Evolutionary conservation across 1,140 invertebrate species (phyloP), one percentile per base, ranked within the genome.

Genomic region (Orchestia grillus): DNA sequence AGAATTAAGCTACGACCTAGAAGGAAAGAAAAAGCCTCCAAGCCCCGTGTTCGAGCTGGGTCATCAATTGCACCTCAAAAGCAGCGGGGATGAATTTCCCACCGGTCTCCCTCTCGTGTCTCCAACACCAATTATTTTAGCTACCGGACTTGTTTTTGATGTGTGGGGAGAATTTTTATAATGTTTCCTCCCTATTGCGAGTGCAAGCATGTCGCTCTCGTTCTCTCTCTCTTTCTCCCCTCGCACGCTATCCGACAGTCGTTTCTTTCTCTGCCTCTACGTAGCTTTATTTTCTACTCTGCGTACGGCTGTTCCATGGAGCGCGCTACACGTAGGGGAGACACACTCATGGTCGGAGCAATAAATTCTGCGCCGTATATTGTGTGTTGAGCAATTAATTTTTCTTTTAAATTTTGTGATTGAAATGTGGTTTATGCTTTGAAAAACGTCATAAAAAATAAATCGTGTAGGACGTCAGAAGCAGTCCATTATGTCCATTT

Each of bases 151-250:
- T 94, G 92, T 94, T 94, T 94, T 94, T 94, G 92, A 94, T 94
- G 92, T 94, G 92, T 94, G 92, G 92, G 92, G 92, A 94, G 92
- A 44, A 94, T 94, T 94, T 94, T 94, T 94, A 94, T 94, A 94
- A 94, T 94, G 92, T 47, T 94, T 47, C 92, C 88, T 90, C 88
- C n/a, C 88, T 47, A 94, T 94, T 94, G 92, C 92, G 19, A 94
- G 92, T 94, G 92, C 92, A 94, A 45, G 92, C 92, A 28, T 94
- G 92, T 94, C 92, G 11, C 43, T 94, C 43, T 44, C n/a, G n/a
- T n/a, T 53, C 47, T 53, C 47, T 45, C 44, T 94, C 8, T 94
- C n/a, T 41, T 90, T 90, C 43, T 45, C 92, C 92, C 40, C 44
- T 94, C 44, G 28, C 88, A 4, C 88, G 88, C 41, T 90, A 16